A percentile compares a stretch with the other conserved stretches of the same genome.
These are phyloP conservation scores for Megaceryle maxima DNA, from an alignment of 2,113 vertebrate genomes.

Conservation along the genomic window DNA sequence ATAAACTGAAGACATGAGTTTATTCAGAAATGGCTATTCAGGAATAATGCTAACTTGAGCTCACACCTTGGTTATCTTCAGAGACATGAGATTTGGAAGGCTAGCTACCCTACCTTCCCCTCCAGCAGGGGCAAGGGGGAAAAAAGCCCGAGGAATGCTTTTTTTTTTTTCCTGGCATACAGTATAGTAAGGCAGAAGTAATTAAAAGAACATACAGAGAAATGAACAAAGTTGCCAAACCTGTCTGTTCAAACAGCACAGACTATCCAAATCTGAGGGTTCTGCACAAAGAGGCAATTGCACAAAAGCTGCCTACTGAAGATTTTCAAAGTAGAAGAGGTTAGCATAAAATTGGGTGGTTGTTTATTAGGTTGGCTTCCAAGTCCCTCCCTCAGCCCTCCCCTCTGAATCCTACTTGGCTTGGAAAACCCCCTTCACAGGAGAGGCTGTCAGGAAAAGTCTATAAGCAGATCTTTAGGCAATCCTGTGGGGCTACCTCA, in stretches of 20 bases:
- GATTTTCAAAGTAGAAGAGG: neutral
- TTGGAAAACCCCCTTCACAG: slow-evolving; percentile 20
- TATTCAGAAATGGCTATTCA: neutral
- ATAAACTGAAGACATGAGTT: neutral
- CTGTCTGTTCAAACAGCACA: neutral
- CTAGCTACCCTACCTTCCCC: neutral
- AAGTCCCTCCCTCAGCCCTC: neutral
- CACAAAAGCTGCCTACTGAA: neutral
- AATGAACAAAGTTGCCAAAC: slow-evolving; percentile 2
- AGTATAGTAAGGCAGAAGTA: neutral
- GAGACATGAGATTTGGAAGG: neutral
- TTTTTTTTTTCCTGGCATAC: neutral
- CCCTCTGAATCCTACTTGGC: neutral
- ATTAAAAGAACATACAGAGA: neutral
- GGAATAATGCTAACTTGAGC: neutral
- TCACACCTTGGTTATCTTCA: neutral
- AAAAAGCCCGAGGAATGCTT: neutral
- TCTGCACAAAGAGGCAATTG: neutral
- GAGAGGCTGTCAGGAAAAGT: neutral
- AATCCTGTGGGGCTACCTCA: neutral
- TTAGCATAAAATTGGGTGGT: neutral
- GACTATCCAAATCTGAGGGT: neutral
- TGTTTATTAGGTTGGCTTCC: neutral
- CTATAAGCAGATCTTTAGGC: neutral
- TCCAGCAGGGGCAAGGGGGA: neutral